A percentile compares a stretch with the other conserved stretches of the same genome.
These are phyloP conservation scores for Amblyopsis hoosieri DNA, from an alignment of 2,797 vertebrate species.

Conservation along the genomic window DNA sequence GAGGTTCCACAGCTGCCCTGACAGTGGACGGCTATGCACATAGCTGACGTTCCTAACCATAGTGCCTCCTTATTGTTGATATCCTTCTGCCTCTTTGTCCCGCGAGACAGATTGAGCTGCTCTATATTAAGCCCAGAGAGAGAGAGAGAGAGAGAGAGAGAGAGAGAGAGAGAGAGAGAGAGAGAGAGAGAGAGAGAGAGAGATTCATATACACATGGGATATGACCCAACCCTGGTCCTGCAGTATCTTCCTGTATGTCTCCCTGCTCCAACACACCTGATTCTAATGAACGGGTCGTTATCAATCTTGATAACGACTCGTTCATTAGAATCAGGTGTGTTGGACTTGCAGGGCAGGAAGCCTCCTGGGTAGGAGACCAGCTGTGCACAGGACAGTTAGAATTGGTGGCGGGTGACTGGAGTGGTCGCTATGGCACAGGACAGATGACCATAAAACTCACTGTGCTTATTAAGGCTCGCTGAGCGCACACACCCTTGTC, in stretches of 20 bases:
- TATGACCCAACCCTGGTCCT: too few relatives aligned
- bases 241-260: too few relatives aligned
- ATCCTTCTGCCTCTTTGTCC: constrained; percentile 61
- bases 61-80: constrained; percentile 69
- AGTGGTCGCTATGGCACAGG: constrained; percentile 27
- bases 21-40: constrained; percentile 57
- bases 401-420: constrained; percentile 59
- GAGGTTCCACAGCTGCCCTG: constrained; percentile 52
- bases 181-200: constrained; percentile 4
- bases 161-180: constrained; percentile 12
- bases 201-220: constrained; percentile 8
- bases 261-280: too few relatives aligned
- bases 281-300: too few relatives aligned
- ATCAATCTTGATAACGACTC: too few relatives aligned
- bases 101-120: constrained; percentile 51
- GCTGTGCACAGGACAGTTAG: constrained; percentile 53
- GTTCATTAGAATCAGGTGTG: too few relatives aligned
- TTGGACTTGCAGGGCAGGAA: too few relatives aligned
- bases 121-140: constrained; percentile 28
- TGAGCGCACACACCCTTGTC: neutral
- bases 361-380: constrained; percentile 38
- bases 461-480: too few relatives aligned
- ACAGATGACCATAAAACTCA: constrained; percentile 20
- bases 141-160: constrained; percentile 11
- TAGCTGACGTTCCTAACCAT: constrained; percentile 63